Percentiles rank a stretch among this genome's conserved stretches.
These are phyloP conservation scores for Malaclemys terrapin DNA, from an alignment of 2,113 vertebrate genomes.

Conservation along the genomic window DNA sequence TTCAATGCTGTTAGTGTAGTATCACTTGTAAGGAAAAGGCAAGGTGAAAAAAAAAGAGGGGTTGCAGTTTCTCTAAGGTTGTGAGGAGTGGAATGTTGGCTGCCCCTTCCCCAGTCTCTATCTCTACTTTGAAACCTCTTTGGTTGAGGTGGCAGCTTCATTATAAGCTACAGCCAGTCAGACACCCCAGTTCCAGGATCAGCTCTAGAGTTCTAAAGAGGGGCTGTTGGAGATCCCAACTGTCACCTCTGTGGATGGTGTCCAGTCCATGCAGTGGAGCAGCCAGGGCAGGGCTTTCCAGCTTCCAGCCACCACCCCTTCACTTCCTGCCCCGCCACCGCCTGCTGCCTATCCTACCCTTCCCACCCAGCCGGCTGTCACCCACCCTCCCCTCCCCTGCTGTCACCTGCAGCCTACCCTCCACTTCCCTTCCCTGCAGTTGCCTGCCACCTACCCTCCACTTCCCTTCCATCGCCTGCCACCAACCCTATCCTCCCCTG, in stretches of 20 bases:
- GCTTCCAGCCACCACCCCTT: not conserved
- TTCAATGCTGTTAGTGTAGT: not conserved
- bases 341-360: not conserved
- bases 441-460: too few species aligned
- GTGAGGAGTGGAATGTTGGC: not conserved
- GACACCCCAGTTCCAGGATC: not conserved
- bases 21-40: not conserved
- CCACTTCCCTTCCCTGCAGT: too few species aligned
- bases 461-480: not conserved
- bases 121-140: not conserved
- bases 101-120: not conserved
- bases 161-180: not conserved
- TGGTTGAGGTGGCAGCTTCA: not conserved
- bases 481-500: too few species aligned
- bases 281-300: not conserved
- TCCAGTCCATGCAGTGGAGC: not conserved
- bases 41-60: not conserved
- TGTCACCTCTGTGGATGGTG: not conserved
- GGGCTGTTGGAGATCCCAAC: not conserved
- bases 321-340: rapidly evolving
- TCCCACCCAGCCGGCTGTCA: not conserved
- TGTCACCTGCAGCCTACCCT: not conserved
- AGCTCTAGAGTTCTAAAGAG: not conserved
- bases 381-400: not conserved
- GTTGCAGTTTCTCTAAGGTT: not conserved